Evolutionary conservation across 2,888 invertebrate species (phyloP), one percentile per base, ranked within the genome.

Genomic region (Proisotoma minuta): DNA sequence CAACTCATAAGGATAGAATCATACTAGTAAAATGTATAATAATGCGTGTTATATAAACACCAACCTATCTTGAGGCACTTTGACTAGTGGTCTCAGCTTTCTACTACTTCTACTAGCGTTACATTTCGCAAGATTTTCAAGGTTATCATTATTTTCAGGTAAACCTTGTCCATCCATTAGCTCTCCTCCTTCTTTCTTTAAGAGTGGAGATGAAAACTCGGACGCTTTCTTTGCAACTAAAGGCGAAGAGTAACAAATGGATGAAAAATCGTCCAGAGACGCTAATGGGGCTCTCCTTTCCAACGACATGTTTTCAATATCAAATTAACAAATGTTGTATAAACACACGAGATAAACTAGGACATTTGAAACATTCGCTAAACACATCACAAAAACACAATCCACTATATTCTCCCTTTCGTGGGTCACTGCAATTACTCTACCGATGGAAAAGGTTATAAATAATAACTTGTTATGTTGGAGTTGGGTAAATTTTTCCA

Each of bases 241-340:
- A 3, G 74, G 74, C 10, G 74, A 72, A 34, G 70, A 70, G 53
- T 70, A 71, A 60, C 68, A 72, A 47, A 74, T 67, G 22, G 71
- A 70, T 10, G 73, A 73, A 52, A 76, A 71, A 51, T 76, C 76
- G 59, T 76, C 76, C 47, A 75, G 68, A 4, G 74, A 75, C n/a
- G 76, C 76, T 61, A 76, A 65, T 12, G 76, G 76, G 24, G 76
- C 76, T 54, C 70, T 66, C 23, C 66, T 62, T 52, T 65, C 66
- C 43, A 39, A 23, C 24, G n/a, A n/a, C n/a, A n/a, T n/a, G n/a
- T n/a, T n/a, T n/a, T n/a, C n/a, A n/a, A n/a, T n/a, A n/a, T n/a
- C n/a, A n/a, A n/a, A n/a, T n/a, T n/a, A n/a, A n/a, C n/a, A n/a
- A n/a, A n/a, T n/a, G n/a, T n/a, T n/a, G n/a, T n/a, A n/a, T n/a